phyloP scores from a whole-genome alignment of 2,113 vertebrate genomes.

The Trochalopteron elliotii region DNA sequence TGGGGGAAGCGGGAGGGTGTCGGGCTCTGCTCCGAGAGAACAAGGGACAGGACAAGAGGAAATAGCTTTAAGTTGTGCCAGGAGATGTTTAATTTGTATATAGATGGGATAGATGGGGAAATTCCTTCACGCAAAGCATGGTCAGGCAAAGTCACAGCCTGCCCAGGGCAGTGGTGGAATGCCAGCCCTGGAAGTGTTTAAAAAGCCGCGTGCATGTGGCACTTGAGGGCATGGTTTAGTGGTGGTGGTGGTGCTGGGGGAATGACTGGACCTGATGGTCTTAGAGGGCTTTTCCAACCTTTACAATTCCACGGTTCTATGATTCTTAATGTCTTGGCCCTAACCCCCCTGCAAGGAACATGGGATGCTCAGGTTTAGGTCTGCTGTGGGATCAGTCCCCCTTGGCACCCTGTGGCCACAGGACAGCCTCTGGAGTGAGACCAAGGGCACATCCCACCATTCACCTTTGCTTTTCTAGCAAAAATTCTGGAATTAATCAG shows the following conservation, averaged over 20 bases:
- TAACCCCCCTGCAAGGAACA: background rate
- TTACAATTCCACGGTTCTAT: background rate
- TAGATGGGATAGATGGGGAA: background rate
- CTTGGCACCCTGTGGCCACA: background rate
- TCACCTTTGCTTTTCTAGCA: background rate
- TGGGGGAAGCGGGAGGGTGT: background rate
- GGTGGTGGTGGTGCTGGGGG: background rate
- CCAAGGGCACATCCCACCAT: fast-evolving
- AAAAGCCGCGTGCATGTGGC: background rate
- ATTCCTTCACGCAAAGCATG: background rate
- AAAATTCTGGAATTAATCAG: background rate
- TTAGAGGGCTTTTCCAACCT: background rate
- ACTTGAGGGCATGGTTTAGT: background rate
- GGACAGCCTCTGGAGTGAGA: background rate
- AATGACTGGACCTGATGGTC: no score
- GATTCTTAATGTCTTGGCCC: background rate
- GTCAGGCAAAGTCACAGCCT: background rate
- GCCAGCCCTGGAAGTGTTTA: background rate
- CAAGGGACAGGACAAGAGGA: background rate
- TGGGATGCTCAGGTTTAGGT: background rate
- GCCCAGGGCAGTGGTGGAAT: background rate
- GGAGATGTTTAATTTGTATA: background rate
- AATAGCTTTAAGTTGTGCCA: background rate
- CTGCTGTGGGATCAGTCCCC: background rate
- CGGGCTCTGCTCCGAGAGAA: background rate